Percentiles rank a stretch among this genome's conserved stretches.
phyloP scores from a whole-genome alignment of 2,797 vertebrate genomes.

The Microctenopoma stevenorrisi region DNA sequence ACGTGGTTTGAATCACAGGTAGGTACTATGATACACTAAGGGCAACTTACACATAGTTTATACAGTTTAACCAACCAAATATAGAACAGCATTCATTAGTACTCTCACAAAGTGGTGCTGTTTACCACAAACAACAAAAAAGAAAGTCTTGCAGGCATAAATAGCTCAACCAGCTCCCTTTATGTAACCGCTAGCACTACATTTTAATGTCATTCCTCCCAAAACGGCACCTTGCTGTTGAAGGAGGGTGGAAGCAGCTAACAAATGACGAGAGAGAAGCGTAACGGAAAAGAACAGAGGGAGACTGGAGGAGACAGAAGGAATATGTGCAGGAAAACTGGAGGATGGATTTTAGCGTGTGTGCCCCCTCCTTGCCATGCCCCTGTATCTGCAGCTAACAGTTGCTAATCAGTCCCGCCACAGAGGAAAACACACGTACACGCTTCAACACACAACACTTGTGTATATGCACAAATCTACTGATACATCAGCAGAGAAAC shows the following conservation, averaged over 20 bases:
- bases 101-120: background rate
- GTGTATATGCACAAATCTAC: constrained; percentile 28
- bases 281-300: constrained; percentile 31
- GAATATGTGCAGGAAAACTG: constrained; percentile 9
- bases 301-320: constrained; percentile 17
- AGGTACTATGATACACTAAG: background rate
- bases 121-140: constrained; percentile 5
- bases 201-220: constrained; percentile 68
- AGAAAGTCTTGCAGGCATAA: constrained; percentile 35
- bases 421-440: constrained; percentile 10
- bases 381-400: constrained; percentile 39
- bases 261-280: constrained; percentile 17
- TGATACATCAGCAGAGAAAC: constrained; percentile 19
- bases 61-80: constrained; percentile 15
- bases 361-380: constrained; percentile 31
- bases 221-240: constrained; percentile 54
- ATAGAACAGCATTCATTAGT: background rate
- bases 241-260: background rate
- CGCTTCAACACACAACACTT: too few relatives aligned
- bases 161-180: constrained; percentile 46
- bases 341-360: constrained; percentile 42
- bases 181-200: constrained; percentile 69
- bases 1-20: constrained; percentile 16
- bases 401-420: constrained; percentile 41
- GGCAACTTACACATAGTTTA: constrained; percentile 4